Evolutionary conservation across 2,888 invertebrate species (phyloP).

Genomic region (Punctoribates punctum): DNA sequence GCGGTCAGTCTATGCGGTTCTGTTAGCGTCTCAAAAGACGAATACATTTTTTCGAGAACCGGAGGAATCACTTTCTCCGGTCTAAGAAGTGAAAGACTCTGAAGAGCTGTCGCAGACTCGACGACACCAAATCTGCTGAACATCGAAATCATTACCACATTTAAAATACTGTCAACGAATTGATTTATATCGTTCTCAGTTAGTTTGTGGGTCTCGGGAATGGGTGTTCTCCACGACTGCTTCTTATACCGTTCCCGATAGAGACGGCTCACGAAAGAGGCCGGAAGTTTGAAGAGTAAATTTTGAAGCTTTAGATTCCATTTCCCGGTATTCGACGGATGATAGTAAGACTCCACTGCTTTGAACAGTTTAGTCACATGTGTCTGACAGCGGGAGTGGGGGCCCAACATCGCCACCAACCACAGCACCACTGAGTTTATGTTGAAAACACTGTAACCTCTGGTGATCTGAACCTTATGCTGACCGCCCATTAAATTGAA

Average conservation of each 20-base stretch:
- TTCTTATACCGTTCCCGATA: constrained; percentile 64
- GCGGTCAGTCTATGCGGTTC: constrained; percentile 80
- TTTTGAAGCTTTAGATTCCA: constrained; percentile 60
- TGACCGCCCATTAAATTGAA: constrained; percentile 73
- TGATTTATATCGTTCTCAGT: constrained; percentile 74
- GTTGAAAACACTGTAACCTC: constrained; percentile 55
- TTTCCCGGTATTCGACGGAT: constrained; percentile 79
- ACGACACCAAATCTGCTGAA: constrained; percentile 67
- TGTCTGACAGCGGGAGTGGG: constrained; percentile 56
- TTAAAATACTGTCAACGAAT: constrained; percentile 70
- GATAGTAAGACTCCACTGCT: constrained; percentile 77
- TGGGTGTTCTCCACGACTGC: constrained; percentile 65
- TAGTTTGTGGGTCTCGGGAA: constrained; percentile 66
- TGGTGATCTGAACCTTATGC: constrained; percentile 49
- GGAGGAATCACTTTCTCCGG: constrained; percentile 79
- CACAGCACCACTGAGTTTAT: constrained; percentile 58
- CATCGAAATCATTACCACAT: constrained; percentile 71
- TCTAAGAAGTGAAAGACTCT: constrained; percentile 70
- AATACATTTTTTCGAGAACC: constrained; percentile 72
- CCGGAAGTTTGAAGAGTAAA: constrained; percentile 64
- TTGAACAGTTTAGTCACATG: constrained; percentile 75
- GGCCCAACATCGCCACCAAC: constrained; percentile 59
- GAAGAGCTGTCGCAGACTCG: constrained; percentile 65
- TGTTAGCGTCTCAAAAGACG: constrained; percentile 75
- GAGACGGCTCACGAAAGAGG: constrained; percentile 63